Evolutionary conservation across 2,797 vertebrate genomes (phyloP).

Genomic region (Danio tinwini): DNA sequence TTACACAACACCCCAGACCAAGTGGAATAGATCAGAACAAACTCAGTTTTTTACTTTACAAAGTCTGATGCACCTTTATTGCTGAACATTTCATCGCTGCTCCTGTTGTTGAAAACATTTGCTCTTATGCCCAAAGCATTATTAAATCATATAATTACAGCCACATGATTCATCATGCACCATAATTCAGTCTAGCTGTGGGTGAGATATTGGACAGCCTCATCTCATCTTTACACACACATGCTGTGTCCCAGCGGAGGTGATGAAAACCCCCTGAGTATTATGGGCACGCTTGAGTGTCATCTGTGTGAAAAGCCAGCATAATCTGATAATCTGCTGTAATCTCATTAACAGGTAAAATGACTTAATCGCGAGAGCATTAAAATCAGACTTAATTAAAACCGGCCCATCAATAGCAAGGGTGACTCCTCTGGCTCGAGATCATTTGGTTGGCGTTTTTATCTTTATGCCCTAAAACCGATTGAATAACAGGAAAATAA

Average conservation of each 20-base stretch:
- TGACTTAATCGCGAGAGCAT: constrained; percentile 64
- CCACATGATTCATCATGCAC: constrained; percentile 22
- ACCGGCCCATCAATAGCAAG: constrained; percentile 32
- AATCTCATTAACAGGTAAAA: constrained; percentile 79
- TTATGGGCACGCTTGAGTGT: constrained; percentile 52
- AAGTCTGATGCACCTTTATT: not conserved
- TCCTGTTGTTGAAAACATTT: not conserved
- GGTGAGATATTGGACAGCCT: constrained; percentile 32
- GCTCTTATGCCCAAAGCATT: constrained; percentile 5
- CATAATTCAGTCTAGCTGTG: constrained; percentile 2
- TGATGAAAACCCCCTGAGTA: constrained; percentile 68
- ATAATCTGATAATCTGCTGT: constrained; percentile 75
- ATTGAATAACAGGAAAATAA: not conserved
- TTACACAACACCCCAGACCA: not conserved
- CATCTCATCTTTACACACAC: not conserved
- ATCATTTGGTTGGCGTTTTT: constrained; percentile 15
- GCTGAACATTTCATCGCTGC: constrained; percentile 14
- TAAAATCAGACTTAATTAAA: constrained; percentile 57
- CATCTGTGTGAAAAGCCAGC: constrained; percentile 66
- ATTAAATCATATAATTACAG: constrained; percentile 24
- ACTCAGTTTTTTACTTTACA: not conserved
- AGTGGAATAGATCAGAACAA: constrained; percentile 16
- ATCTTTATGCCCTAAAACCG: constrained; percentile 19
- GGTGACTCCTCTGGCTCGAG: constrained; percentile 20
- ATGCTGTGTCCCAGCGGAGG: constrained; percentile 64